phyloP scores from a whole-genome alignment of 2,113 vertebrate genomes.

The Nematolebias whitei region DNA sequence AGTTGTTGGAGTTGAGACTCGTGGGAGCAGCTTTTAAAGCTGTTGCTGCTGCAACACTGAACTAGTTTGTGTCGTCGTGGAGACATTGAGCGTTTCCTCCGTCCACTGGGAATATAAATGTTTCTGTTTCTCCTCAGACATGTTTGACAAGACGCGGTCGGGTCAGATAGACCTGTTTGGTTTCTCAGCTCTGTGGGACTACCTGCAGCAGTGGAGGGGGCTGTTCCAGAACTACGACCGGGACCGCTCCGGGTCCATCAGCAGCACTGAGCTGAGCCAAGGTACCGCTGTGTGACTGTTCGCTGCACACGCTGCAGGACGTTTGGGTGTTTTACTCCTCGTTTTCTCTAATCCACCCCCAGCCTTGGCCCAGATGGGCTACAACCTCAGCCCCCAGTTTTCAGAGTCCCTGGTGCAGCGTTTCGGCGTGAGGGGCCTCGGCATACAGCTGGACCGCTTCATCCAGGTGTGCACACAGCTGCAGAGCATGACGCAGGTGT shows the following conservation, averaged over 20 bases:
- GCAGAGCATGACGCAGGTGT: conserved; percentile 89
- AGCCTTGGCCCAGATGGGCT: conserved; percentile 96
- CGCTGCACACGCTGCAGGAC: not conserved
- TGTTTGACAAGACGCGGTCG: conserved; percentile 90
- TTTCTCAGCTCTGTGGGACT: conserved; percentile 90
- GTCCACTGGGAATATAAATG: too few relatives aligned
- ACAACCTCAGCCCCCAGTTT: conserved; percentile 94
- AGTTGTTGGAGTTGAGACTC: too few relatives aligned
- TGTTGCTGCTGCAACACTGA: too few relatives aligned
- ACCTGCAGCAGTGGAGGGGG: conserved; percentile 90
- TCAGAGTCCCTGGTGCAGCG: conserved; percentile 85
- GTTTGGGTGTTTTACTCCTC: too few relatives aligned
- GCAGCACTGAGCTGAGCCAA: conserved; percentile 88
- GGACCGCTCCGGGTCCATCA: conserved; percentile 90
- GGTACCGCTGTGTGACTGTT: conserved; percentile 71
- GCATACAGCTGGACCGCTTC: conserved; percentile 94
- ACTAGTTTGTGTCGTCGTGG: too few relatives aligned
- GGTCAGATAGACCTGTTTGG: conserved; percentile 89
- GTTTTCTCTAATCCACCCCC: not conserved
- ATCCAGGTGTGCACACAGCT: conserved; percentile 95
- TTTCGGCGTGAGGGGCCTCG: conserved; percentile 61
- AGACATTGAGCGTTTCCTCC: too few relatives aligned
- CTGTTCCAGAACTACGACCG: conserved; percentile 94
- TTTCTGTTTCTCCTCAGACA: conserved; percentile 83
- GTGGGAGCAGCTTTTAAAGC: too few relatives aligned